Evolutionary conservation across 2,113 vertebrate genomes (phyloP).

Genomic region (Istiophorus platypterus): DNA sequence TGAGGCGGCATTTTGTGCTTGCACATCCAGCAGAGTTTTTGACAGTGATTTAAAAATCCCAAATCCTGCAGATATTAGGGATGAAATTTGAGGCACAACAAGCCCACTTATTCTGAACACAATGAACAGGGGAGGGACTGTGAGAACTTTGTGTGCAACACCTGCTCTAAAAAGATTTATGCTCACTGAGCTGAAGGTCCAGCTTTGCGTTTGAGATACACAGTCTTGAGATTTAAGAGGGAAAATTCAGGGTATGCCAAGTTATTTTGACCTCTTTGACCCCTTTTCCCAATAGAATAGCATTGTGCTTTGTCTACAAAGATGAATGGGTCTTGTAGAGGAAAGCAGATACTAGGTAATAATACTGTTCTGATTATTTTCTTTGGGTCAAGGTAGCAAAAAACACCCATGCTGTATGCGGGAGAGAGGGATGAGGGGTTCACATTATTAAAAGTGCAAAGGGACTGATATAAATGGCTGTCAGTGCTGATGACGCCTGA

Average conservation of each 20-base stretch:
- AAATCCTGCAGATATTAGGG: conserved; percentile 39
- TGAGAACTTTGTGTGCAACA: conserved; percentile 30
- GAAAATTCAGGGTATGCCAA: conserved; percentile 11
- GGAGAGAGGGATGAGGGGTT: conserved; percentile 23
- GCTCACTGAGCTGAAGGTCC: conserved; percentile 19
- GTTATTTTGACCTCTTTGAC: conserved; percentile 60
- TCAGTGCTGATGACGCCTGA: conserved; percentile 66
- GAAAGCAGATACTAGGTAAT: conserved; percentile 69
- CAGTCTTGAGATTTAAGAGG: conserved; percentile 19
- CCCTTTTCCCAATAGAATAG: conserved; percentile 41
- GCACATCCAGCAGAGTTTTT: conserved; percentile 43
- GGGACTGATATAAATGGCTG: conserved; percentile 72
- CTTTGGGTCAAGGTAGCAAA: conserved; percentile 73
- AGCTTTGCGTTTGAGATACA: conserved; percentile 8
- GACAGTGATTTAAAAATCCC: conserved; percentile 41
- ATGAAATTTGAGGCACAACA: conserved; percentile 30
- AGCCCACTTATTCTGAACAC: conserved; percentile 9
- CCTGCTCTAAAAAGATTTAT: conserved; percentile 52
- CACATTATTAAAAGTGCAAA: conserved; percentile 62
- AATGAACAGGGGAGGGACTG: conserved; percentile 8
- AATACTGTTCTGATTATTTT: conserved; percentile 74
- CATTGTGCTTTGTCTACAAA: conserved; percentile 61
- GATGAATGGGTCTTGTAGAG: conserved; percentile 61
- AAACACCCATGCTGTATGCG: conserved; percentile 41
- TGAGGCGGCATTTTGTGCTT: not conserved